Percentiles rank a stretch among this genome's conserved stretches.
phyloP scores from a whole-genome alignment of 2,113 vertebrate genomes.

The Anser cygnoides region DNA sequence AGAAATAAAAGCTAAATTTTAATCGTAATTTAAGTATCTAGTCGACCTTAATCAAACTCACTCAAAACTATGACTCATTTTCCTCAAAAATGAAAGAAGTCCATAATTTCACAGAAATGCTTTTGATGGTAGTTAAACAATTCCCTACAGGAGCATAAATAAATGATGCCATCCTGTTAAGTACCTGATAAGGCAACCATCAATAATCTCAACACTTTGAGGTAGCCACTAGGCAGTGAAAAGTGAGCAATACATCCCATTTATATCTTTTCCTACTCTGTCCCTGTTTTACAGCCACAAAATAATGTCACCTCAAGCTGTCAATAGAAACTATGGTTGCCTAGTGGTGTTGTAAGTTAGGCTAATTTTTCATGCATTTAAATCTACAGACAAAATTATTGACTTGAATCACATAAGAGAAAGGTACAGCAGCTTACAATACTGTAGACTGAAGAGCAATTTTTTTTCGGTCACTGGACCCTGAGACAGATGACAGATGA shows the following conservation, averaged over 20 bases:
- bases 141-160: not conserved
- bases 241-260: not conserved
- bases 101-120: not conserved
- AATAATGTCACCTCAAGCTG: not conserved
- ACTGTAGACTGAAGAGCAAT: not conserved
- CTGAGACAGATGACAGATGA: not conserved
- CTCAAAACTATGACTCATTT: not conserved
- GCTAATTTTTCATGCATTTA: not conserved
- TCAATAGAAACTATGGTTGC: not conserved
- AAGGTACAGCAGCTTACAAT: not conserved
- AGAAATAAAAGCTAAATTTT: not conserved
- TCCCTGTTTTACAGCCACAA: not conserved
- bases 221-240: not conserved
- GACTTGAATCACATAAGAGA: not conserved
- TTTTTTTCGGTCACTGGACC: not conserved
- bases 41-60: not conserved
- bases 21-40: not conserved
- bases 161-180: not conserved
- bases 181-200: not conserved
- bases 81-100: not conserved
- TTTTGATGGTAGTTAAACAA: not conserved
- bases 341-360: not conserved
- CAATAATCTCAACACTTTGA: not conserved
- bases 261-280: not conserved
- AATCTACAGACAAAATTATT: not conserved